Percentiles rank a stretch among this genome's conserved stretches.
Evolutionary conservation across 2,888 invertebrate genomes (phyloP).

Genomic region (Heliothis peltigera): DNA sequence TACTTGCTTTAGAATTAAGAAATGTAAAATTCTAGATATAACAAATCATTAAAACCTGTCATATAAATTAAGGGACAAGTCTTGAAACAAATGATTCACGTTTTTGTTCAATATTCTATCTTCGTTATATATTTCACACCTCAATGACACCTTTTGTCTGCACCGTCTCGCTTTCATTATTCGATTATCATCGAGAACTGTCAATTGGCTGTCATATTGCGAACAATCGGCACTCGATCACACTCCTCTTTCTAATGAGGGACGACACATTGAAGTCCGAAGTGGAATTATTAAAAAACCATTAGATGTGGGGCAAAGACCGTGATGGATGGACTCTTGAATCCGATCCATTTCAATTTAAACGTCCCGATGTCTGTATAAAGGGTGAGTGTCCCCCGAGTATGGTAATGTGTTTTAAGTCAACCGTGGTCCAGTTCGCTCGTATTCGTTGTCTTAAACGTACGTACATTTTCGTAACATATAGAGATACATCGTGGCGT

Average conservation of each 20-base stretch:
- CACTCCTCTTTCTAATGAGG: slow-evolving; percentile 80
- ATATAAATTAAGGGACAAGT: slow-evolving; percentile 6
- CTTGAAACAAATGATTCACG: slow-evolving; percentile 46
- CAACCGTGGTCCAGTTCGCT: slow-evolving; percentile 67
- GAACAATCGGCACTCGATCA: slow-evolving; percentile 82
- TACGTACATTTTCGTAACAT: slow-evolving; percentile 30
- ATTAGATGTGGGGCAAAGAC: slow-evolving; percentile 84
- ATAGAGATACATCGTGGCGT: slow-evolving; percentile 70
- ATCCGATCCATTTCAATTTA: slow-evolving; percentile 89
- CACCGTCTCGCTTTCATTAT: slow-evolving; percentile 73
- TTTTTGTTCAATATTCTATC: slow-evolving; percentile 59
- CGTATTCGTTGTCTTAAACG: slow-evolving; percentile 52
- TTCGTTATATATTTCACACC: slow-evolving; percentile 62
- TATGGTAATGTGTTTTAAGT: slow-evolving; percentile 80
- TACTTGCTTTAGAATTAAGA: not conserved
- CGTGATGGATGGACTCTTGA: slow-evolving; percentile 87
- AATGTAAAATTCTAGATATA: not conserved
- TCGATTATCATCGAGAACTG: slow-evolving; percentile 80
- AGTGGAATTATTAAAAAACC: slow-evolving; percentile 89
- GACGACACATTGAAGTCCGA: slow-evolving; percentile 73
- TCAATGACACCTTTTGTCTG: slow-evolving; percentile 68
- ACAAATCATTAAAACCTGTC: not conserved
- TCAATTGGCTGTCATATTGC: slow-evolving; percentile 87
- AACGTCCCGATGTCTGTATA: slow-evolving; percentile 75
- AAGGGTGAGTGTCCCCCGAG: slow-evolving; percentile 84